Percentiles rank a stretch among this genome's conserved stretches.
Conservation (phyloP, 2,888 invertebrate genomes). For the Cheilosia variabilis region DNA sequence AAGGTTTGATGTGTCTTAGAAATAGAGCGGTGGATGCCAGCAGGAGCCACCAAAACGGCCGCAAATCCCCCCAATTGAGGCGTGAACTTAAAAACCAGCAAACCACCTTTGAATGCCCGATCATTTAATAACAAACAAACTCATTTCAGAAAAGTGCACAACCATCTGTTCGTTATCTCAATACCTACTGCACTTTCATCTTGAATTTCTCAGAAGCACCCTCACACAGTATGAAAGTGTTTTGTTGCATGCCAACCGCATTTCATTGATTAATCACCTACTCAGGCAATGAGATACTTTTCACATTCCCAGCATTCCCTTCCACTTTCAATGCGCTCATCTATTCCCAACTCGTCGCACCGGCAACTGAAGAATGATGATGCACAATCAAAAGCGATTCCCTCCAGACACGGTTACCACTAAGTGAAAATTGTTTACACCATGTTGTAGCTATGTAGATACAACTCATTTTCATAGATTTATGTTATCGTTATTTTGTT, state of each 20-base stretch:
- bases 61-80: no score
- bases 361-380: constrained; percentile 19
- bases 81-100: no score
- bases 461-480: constrained; percentile 37
- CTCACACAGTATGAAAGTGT: constrained; percentile 1
- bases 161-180: not conserved
- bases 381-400: constrained; percentile 14
- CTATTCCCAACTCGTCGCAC: not conserved
- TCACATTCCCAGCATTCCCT: constrained; percentile 43
- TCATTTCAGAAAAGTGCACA: no score
- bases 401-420: constrained; percentile 4
- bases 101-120: no score
- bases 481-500: constrained; percentile 38
- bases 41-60: no score
- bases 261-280: constrained; percentile 41
- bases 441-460: not conserved
- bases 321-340: constrained; percentile 35
- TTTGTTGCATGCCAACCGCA: not conserved
- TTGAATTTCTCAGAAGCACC: constrained; percentile 27
- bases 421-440: constrained; percentile 38
- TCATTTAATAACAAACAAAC: no score
- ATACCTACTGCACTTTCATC: constrained; percentile 28
- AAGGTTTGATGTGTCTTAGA: no score
- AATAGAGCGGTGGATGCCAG: no score
- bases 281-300: constrained; percentile 35